These are phyloP conservation scores for Echinometra lucunter DNA, from an alignment of 53 echinoderm and acorn worm species.

Conservation along the genomic window DNA sequence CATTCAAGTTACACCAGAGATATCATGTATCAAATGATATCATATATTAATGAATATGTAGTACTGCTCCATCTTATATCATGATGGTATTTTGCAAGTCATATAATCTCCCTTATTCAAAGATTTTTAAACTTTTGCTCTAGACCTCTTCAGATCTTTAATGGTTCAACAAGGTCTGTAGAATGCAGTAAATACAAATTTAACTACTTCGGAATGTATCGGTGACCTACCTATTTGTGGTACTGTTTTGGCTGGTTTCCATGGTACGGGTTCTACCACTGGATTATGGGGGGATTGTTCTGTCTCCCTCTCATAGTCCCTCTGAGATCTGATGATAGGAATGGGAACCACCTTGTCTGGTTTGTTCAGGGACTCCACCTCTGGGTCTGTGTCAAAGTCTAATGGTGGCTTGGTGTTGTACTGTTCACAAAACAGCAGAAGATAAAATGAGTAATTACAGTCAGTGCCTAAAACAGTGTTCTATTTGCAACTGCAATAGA, in stretches of 20 bases:
- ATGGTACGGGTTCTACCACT: conserved; percentile 95
- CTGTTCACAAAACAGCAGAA: conserved; percentile 39
- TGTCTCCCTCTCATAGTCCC: conserved; percentile 95
- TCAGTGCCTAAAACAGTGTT: no score
- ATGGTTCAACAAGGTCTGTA: no score
- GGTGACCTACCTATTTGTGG: conserved; percentile 93
- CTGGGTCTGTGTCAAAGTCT: conserved; percentile 99
- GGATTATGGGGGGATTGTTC: conserved; percentile 98
- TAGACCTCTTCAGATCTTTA: no score
- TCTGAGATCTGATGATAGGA: conserved; percentile 92
- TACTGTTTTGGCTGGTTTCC: conserved; percentile 84
- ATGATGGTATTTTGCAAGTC: no score
- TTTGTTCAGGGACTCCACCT: conserved; percentile 91
- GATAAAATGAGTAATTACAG: neutral
- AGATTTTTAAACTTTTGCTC: no score
- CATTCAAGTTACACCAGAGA: no score
- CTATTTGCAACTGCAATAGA: no score
- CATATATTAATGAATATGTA: no score
- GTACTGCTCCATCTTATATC: no score
- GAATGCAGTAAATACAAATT: no score
- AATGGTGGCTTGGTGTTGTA: conserved; percentile 86
- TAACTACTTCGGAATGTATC: neutral
- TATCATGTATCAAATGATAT: no score
- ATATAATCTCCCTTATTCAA: no score
- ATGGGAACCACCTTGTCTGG: conserved; percentile 96